phyloP scores from a whole-genome alignment of 1,140 invertebrate species.

The Hesperophylax magnus region DNA sequence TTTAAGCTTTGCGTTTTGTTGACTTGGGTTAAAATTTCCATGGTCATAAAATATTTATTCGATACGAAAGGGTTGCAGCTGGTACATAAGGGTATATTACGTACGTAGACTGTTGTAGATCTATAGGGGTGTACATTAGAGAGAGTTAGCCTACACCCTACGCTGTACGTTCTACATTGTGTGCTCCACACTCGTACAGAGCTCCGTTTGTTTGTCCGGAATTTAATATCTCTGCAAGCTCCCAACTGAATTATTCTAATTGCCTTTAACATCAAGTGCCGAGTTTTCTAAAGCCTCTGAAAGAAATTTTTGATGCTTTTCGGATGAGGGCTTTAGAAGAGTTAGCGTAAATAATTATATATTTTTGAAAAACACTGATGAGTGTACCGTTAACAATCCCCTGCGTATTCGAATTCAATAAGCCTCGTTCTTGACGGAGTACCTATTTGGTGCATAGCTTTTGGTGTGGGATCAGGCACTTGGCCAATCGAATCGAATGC shows the following conservation, averaged over 20 bases:
- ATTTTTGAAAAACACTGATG: not conserved
- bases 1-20: not conserved
- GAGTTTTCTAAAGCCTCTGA: slow-evolving; percentile 2
- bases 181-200: too few relatives aligned
- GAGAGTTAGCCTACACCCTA: not conserved
- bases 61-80: slow-evolving; percentile 17
- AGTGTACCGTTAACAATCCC: not conserved
- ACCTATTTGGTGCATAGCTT: too few relatives aligned
- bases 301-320: not conserved
- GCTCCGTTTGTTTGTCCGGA: slow-evolving; percentile 20
- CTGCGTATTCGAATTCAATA: too few relatives aligned
- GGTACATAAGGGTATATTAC: not conserved
- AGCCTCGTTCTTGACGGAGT: too few relatives aligned
- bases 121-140: not conserved
- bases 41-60: slow-evolving; percentile 30
- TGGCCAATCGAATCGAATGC: too few relatives aligned
- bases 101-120: not conserved
- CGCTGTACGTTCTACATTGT: not conserved
- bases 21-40: slow-evolving; percentile 15
- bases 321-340: slow-evolving; percentile 4
- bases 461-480: too few relatives aligned
- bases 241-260: slow-evolving; percentile 35
- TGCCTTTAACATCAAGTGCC: slow-evolving; percentile 13
- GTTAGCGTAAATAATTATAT: slow-evolving; percentile 7
- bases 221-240: slow-evolving; percentile 3